These are phyloP conservation scores for Jaculus jaculus DNA, from an alignment of 2,113 vertebrate species.

Conservation along the genomic window DNA sequence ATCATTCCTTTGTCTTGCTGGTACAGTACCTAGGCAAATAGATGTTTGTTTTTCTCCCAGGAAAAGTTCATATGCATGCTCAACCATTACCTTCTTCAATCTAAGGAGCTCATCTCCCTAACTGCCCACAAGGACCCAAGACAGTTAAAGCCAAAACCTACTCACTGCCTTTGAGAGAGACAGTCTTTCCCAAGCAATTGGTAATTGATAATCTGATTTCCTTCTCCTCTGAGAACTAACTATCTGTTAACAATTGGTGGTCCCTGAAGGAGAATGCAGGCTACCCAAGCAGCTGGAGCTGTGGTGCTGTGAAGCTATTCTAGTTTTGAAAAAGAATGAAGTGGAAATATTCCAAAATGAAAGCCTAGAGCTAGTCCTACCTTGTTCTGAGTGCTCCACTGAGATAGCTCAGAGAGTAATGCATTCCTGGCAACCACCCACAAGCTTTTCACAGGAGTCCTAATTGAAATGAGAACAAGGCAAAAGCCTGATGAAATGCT, in stretches of 20 bases:
- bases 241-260: background rate
- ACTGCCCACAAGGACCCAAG: background rate
- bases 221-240: background rate
- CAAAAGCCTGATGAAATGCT: conserved; percentile 53
- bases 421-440: background rate
- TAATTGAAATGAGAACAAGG: conserved; percentile 45
- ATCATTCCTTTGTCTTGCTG: background rate
- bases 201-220: background rate
- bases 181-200: background rate
- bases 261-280: background rate
- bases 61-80: background rate
- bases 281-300: background rate
- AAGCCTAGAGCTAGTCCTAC: background rate
- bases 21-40: background rate
- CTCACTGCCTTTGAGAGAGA: background rate
- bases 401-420: background rate
- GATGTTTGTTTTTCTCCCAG: background rate
- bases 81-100: background rate
- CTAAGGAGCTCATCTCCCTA: background rate
- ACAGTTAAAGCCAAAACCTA: background rate
- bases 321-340: background rate
- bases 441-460: background rate
- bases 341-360: background rate
- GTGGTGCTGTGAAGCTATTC: background rate
- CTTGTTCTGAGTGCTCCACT: background rate